Conservation (phyloP, 2,797 vertebrate genomes). For the Notoglanidium macrostoma region DNA sequence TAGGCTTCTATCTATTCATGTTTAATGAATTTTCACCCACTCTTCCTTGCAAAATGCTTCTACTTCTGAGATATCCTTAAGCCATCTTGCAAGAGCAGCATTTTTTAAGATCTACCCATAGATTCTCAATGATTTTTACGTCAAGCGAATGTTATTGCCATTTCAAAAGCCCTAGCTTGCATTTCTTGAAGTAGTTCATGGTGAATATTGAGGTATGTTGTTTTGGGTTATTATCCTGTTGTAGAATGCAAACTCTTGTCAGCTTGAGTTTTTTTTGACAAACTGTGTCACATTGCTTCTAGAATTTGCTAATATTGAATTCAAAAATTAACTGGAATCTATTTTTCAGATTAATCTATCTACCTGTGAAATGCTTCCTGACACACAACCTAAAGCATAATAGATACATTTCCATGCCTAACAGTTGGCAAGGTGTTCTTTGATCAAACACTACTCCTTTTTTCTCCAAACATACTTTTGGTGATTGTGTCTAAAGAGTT, state of each 20-base stretch:
- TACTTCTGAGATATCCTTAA: not conserved
- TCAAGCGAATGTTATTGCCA: not conserved
- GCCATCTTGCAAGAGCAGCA: not conserved
- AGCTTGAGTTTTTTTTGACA: too few species aligned
- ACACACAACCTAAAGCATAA: not conserved
- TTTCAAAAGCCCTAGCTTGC: not conserved
- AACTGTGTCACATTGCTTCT: not conserved
- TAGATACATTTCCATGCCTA: not conserved
- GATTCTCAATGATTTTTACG: not conserved
- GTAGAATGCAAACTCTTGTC: too few species aligned
- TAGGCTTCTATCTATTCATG: not conserved
- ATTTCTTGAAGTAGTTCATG: not conserved
- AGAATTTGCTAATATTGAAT: not conserved
- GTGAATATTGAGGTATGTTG: not conserved
- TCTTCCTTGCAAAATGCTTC: not conserved
- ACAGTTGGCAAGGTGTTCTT: slow-evolving; percentile 11
- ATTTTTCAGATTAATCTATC: not conserved
- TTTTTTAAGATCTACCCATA: not conserved
- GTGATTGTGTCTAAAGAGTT: not conserved
- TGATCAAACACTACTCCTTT: not conserved
- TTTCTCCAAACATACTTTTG: not conserved
- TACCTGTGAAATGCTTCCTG: not conserved
- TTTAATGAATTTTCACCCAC: not conserved
- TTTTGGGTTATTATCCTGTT: too few species aligned
- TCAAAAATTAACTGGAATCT: not conserved